Evolutionary conservation across 2,888 invertebrate genomes (phyloP), one percentile per base, ranked within the genome.

Genomic region (Mayetiola destructor): DNA sequence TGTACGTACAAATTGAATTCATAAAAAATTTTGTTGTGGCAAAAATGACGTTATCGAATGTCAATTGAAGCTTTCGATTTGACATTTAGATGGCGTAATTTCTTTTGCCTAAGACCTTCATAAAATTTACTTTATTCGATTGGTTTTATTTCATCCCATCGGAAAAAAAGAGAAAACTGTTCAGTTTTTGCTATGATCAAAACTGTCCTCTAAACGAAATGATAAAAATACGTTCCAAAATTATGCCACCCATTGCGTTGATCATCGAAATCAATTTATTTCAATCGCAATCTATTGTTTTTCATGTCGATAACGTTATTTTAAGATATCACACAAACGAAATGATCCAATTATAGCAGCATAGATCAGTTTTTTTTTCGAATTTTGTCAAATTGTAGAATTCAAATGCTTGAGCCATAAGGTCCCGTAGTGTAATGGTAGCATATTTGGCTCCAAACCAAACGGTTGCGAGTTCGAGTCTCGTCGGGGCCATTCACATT

Each of bases 401-500:
- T n/a, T n/a, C n/a, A n/a, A 32, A 9, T 32, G 32, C 6, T 32
- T 6, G 10, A 9, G 32, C 32, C 10, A 32, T 9, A 6, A 9
- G 8, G 10, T 10, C 10, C 10, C 32, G 10, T 32, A 32, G 10
- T 32, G 8, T 32, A 32, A 10, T 9, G 32, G 32, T 9, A 10
- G 8, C 32, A 32, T 32, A n/a, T n/a, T n/a, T n/a, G n/a, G n/a
- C n/a, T n/a, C n/a, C n/a, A n/a, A n/a, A n/a, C n/a, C n/a, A 32
- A 32, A 6, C 6, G 10, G 8, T 59, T 59, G 59, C 59, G 59
- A 58, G 59, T 59, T 59, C 59, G 58, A 59, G 56, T 59, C 58
- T 58, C 59, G 57, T 59, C 58, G 59, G 58, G 58, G 58, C 58
- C 59, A 59, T 18, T 18, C 4, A 2, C n/a, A 10, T 53, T 30